Evolutionary conservation across 2,797 vertebrate genomes (phyloP).

Genomic region (Rhinatrema bivittatum): DNA sequence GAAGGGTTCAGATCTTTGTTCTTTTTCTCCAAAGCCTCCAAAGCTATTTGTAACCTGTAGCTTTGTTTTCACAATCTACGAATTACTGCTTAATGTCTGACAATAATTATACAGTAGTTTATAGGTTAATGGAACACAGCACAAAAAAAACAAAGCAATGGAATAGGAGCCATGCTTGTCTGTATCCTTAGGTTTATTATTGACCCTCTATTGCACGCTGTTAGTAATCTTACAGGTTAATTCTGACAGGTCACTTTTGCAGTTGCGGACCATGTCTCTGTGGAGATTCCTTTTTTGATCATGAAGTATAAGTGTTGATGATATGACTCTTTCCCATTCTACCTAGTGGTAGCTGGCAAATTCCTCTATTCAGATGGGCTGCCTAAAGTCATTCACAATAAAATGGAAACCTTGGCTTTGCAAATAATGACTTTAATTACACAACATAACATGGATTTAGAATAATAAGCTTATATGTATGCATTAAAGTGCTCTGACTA

Average conservation of each 20-base stretch:
- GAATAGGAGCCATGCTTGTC: background rate
- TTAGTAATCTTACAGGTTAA: constrained; percentile 9
- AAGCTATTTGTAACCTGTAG: constrained; percentile 8
- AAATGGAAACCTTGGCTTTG: constrained; percentile 27
- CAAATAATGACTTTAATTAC: constrained; percentile 37
- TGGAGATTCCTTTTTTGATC: no score
- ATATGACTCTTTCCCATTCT: background rate
- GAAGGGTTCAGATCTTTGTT: constrained; percentile 8
- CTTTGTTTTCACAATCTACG: constrained; percentile 28
- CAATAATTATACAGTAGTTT: rapidly evolving
- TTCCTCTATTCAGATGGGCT: constrained; percentile 15
- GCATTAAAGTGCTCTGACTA: constrained; percentile 31
- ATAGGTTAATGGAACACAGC: background rate
- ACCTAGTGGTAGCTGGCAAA: background rate
- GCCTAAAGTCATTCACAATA: constrained; percentile 9
- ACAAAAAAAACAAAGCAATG: no score
- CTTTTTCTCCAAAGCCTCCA: constrained; percentile 13
- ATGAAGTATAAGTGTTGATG: constrained; percentile 3
- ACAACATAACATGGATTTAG: constrained; percentile 28
- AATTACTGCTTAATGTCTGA: background rate
- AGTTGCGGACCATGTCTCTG: constrained; percentile 4
- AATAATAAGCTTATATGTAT: constrained; percentile 17
- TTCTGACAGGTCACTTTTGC: constrained; percentile 20
- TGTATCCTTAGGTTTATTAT: background rate
- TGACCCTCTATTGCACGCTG: background rate